A percentile compares a stretch with the other conserved stretches of the same genome.
Conservation (phyloP, 2,797 vertebrate species). For the Salarias fasciatus region DNA sequence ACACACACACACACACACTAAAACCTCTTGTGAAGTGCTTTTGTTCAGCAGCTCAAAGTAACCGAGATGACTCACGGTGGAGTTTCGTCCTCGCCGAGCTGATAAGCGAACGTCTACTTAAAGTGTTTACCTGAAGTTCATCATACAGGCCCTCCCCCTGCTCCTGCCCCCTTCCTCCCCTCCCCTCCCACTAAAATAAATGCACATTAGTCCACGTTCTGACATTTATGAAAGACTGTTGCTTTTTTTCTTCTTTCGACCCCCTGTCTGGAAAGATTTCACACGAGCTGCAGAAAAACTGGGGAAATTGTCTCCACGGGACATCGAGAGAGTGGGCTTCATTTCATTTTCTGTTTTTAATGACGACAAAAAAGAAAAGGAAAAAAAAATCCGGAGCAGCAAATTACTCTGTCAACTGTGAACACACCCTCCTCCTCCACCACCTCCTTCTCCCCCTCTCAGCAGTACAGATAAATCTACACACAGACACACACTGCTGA, state of each 20-base stretch:
- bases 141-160: neutral
- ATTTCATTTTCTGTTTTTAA: conserved; percentile 46
- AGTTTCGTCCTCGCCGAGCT: too few species aligned
- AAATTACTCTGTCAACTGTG: conserved; percentile 32
- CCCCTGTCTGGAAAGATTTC: conserved; percentile 43
- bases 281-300: conserved; percentile 36
- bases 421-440: neutral
- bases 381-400: conserved; percentile 27
- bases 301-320: conserved; percentile 51
- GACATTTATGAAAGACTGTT: conserved; percentile 28
- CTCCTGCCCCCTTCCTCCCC: neutral
- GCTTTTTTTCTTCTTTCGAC: conserved; percentile 3
- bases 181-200: conserved; percentile 16
- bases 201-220: conserved; percentile 13
- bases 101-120: too few species aligned
- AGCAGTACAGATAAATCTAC: too few species aligned
- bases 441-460: conserved; percentile 6
- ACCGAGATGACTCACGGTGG: too few species aligned
- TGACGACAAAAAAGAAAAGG: conserved; percentile 2
- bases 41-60: too few species aligned
- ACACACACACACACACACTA: too few species aligned
- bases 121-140: conserved; percentile 28
- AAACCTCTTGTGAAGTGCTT: too few species aligned
- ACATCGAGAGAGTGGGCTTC: conserved; percentile 15
- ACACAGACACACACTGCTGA: too few species aligned